Percentiles rank a stretch among this genome's conserved stretches.
These are phyloP conservation scores for Lepeophtheirus nordmannii DNA, from an alignment of 2,888 invertebrate genomes.

Conservation along the genomic window DNA sequence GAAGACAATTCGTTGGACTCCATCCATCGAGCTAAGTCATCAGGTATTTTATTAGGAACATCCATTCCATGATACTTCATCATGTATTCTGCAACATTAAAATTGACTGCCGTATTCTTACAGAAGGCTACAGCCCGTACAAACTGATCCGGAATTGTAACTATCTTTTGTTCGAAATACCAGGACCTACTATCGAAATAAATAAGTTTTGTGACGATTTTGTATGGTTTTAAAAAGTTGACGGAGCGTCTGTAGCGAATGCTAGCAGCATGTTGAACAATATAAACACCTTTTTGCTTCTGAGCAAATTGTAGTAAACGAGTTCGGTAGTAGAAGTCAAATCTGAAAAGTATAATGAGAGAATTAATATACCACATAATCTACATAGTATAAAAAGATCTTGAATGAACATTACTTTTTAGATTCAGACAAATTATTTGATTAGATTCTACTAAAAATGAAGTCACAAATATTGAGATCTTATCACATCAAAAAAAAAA, in stretches of 20 bases:
- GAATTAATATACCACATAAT: too few relatives aligned
- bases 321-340: slow-evolving; percentile 22
- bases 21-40: neutral
- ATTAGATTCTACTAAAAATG: too few relatives aligned
- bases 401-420: too few relatives aligned
- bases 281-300: neutral
- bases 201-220: slow-evolving; percentile 9
- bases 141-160: slow-evolving; percentile 20
- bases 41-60: neutral
- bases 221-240: slow-evolving; percentile 16
- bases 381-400: too few relatives aligned
- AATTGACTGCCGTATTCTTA: slow-evolving; percentile 21
- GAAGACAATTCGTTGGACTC: slow-evolving; percentile 13
- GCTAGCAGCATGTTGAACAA: slow-evolving; percentile 21
- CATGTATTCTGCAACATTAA: neutral
- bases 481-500: too few relatives aligned
- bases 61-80: neutral
- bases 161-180: slow-evolving; percentile 22
- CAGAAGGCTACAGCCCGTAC: slow-evolving; percentile 23
- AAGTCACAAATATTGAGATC: too few relatives aligned
- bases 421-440: too few relatives aligned
- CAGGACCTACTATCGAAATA: slow-evolving; percentile 20
- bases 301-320: slow-evolving; percentile 5
- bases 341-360: neutral
- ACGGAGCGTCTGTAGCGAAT: slow-evolving; percentile 20